Conservation (phyloP, 2,113 vertebrate species). For the Burhinus oedicnemus region DNA sequence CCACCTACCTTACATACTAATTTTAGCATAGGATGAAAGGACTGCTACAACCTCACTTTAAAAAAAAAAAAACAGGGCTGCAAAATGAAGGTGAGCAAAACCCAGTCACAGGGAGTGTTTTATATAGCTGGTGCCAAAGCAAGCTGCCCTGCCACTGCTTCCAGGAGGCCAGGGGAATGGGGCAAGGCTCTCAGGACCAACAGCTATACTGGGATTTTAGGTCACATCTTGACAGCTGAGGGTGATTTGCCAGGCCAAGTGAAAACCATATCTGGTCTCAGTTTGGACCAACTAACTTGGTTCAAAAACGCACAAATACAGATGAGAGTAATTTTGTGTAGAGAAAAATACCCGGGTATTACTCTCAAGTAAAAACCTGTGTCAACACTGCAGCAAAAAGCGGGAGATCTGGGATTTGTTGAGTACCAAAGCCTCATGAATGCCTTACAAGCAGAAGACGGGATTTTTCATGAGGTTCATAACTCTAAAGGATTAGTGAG, state of each 20-base stretch:
- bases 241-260: background rate
- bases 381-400: background rate
- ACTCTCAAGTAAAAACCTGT: background rate
- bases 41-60: rapidly evolving
- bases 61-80: background rate
- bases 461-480: background rate
- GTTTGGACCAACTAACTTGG: background rate
- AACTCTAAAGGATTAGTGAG: background rate
- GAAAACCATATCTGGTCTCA: background rate
- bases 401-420: background rate
- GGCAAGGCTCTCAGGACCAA: rapidly evolving
- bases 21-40: background rate
- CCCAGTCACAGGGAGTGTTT: background rate
- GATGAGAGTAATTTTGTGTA: background rate
- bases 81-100: background rate
- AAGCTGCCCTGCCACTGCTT: background rate
- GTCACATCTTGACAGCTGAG: background rate
- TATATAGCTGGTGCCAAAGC: background rate
- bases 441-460: background rate
- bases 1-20: background rate
- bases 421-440: background rate
- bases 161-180: background rate
- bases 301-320: background rate
- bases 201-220: background rate
- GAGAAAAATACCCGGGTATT: background rate